phyloP scores from a whole-genome alignment of 2,113 vertebrate genomes.

The Catagonus wagneri region DNA sequence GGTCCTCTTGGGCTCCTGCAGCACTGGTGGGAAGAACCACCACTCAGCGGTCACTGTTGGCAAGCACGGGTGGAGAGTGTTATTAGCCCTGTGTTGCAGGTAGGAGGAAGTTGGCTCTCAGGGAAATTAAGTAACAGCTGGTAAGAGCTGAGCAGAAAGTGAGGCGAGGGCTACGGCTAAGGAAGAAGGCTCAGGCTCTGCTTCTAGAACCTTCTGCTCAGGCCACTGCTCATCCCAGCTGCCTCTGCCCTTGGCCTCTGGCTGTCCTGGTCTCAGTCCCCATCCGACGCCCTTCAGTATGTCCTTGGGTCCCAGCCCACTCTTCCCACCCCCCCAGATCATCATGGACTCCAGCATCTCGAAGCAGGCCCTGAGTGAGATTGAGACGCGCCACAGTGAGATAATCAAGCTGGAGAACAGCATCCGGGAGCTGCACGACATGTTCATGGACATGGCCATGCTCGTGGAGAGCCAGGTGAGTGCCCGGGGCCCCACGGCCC shows the following conservation, averaged over 20 bases:
- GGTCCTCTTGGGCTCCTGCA: background rate
- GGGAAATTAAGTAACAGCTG: background rate
- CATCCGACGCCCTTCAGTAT: too few species aligned
- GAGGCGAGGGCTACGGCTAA: background rate
- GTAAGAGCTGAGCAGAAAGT: background rate
- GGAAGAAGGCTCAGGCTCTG: background rate
- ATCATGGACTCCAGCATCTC: constrained; percentile 98
- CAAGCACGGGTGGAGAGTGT: background rate
- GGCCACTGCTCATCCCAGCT: background rate
- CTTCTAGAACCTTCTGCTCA: background rate
- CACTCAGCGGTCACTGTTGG: background rate
- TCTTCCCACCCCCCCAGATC: constrained; percentile 87
- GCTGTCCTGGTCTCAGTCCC: background rate
- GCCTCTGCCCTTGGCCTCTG: background rate
- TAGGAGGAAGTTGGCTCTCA: background rate
- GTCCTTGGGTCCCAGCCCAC: background rate
- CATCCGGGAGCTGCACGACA: constrained; percentile 97
- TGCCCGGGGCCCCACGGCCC: accelerated
- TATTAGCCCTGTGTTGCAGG: background rate
- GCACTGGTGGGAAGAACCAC: background rate
- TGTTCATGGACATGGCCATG: constrained; percentile 99
- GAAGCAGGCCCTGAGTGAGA: constrained; percentile 97
- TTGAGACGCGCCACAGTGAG: constrained; percentile 96
- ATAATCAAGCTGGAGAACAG: constrained; percentile 99
- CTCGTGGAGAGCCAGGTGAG: constrained; percentile 98